Conservation (phyloP, 2,888 invertebrate genomes). For the Diogma glabrata region DNA sequence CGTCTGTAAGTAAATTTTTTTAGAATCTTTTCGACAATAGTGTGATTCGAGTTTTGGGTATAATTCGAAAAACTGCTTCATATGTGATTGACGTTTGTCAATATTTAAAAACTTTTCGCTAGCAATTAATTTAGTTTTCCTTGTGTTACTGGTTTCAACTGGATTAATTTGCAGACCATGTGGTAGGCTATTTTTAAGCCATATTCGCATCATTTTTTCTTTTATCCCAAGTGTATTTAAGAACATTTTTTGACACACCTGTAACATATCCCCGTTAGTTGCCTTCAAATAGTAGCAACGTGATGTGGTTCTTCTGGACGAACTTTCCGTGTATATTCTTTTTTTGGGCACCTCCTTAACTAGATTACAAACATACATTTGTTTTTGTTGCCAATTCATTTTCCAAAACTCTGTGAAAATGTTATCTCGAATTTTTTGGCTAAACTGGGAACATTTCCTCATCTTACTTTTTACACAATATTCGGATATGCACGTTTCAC, state of each 20-base stretch:
- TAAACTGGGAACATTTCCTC: neutral
- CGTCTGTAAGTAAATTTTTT: slow-evolving; percentile 7
- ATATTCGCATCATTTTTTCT: slow-evolving; percentile 5
- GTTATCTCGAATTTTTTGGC: neutral
- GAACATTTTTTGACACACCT: slow-evolving; percentile 4
- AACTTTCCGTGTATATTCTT: neutral
- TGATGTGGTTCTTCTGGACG: neutral
- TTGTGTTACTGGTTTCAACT: neutral
- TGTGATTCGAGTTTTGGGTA: slow-evolving; percentile 5
- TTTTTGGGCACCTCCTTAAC: neutral
- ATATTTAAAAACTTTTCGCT: slow-evolving; percentile 5
- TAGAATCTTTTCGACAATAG: neutral
- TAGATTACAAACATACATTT: slow-evolving; percentile 1
- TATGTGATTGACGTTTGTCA: slow-evolving; percentile 4
- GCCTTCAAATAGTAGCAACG: slow-evolving; percentile 6
- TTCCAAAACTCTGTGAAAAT: slow-evolving; percentile 4
- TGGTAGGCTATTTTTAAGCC: slow-evolving; percentile 3
- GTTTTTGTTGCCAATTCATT: slow-evolving; percentile 1
- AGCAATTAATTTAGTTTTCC: neutral
- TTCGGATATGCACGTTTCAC: neutral
- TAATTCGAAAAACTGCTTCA: slow-evolving; percentile 1
- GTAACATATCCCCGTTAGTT: neutral
- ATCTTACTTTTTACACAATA: slow-evolving; percentile 1
- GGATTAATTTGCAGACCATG: slow-evolving; percentile 7
- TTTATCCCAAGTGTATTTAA: slow-evolving; percentile 3